Evolutionary conservation across 2,797 vertebrate genomes (phyloP).

Genomic region (Hephaestus fuliginosus): DNA sequence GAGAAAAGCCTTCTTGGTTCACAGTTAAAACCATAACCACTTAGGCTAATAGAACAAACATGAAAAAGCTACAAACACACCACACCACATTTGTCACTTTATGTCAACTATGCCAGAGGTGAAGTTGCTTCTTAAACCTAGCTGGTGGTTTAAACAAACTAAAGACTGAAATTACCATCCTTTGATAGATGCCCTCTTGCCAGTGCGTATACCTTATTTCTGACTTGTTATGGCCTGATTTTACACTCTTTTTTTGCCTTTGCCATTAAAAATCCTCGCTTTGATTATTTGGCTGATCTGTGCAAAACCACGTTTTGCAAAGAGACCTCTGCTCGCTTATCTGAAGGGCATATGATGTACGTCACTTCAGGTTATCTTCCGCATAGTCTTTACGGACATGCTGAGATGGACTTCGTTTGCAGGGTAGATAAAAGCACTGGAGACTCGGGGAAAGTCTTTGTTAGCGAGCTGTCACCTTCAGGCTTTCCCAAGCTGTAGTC

Average conservation of each 20-base stretch:
- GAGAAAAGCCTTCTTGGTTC: not conserved
- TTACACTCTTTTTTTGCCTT: not conserved
- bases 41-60: too few species aligned
- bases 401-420: conserved; percentile 15
- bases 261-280: not conserved
- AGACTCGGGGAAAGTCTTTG: not conserved
- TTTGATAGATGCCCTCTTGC: not conserved
- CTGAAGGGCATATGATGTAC: not conserved
- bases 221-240: not conserved
- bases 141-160: not conserved
- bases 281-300: not conserved
- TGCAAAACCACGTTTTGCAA: not conserved
- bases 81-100: not conserved
- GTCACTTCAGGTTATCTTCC: not conserved
- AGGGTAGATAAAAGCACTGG: not conserved
- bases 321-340: not conserved
- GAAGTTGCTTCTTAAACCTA: not conserved
- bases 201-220: not conserved
- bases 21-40: not conserved
- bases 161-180: not conserved
- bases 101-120: not conserved
- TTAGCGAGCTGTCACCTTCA: not conserved
- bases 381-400: not conserved
- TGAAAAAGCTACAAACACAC: too few species aligned
- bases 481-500: not conserved